Evolutionary conservation across 53 echinoderm and acorn worm species (phyloP).

Genomic region (Echinarachnius parma): DNA sequence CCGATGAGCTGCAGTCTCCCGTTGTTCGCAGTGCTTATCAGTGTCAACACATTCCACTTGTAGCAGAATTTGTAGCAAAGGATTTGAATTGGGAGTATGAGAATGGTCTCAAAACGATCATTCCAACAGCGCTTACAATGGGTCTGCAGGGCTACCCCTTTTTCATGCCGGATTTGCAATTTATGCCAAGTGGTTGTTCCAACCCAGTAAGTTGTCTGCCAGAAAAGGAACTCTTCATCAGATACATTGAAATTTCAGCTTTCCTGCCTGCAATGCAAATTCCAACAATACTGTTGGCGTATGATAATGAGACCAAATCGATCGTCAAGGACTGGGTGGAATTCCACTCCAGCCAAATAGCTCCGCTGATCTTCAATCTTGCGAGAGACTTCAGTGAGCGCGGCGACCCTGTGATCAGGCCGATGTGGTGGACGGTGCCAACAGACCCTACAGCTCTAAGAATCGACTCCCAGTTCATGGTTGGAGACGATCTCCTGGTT

Average conservation of each 20-base stretch:
- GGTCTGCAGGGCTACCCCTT: slow-evolving; percentile 85
- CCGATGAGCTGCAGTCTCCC: slow-evolving; percentile 39
- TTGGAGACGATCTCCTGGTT: slow-evolving; percentile 78
- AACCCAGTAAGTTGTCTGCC: slow-evolving; percentile 44
- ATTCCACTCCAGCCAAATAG: slow-evolving; percentile 59
- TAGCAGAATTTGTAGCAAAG: slow-evolving; percentile 61
- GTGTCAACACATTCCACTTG: slow-evolving; percentile 61
- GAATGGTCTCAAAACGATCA: slow-evolving; percentile 81
- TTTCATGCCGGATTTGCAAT: slow-evolving; percentile 69
- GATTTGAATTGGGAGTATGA: slow-evolving; percentile 56
- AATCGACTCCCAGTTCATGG: slow-evolving; percentile 76
- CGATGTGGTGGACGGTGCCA: slow-evolving; percentile 73
- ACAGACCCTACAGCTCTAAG: slow-evolving; percentile 44
- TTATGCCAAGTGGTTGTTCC: slow-evolving; percentile 11
- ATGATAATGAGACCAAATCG: slow-evolving; percentile 47
- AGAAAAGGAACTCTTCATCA: slow-evolving; percentile 64
- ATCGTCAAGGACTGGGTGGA: slow-evolving; percentile 56
- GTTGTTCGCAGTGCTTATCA: slow-evolving; percentile 70
- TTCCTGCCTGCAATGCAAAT: slow-evolving; percentile 94
- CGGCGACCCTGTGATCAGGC: slow-evolving; percentile 71
- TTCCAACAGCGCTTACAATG: slow-evolving; percentile 78
- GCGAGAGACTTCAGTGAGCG: slow-evolving; percentile 36
- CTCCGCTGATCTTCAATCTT: slow-evolving; percentile 37
- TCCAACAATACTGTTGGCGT: slow-evolving; percentile 58
- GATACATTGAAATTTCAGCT: slow-evolving; percentile 78